Evolutionary conservation across 2,888 invertebrate genomes (phyloP), one percentile per base, ranked within the genome.

Genomic region (Agrotis ipsilon): DNA sequence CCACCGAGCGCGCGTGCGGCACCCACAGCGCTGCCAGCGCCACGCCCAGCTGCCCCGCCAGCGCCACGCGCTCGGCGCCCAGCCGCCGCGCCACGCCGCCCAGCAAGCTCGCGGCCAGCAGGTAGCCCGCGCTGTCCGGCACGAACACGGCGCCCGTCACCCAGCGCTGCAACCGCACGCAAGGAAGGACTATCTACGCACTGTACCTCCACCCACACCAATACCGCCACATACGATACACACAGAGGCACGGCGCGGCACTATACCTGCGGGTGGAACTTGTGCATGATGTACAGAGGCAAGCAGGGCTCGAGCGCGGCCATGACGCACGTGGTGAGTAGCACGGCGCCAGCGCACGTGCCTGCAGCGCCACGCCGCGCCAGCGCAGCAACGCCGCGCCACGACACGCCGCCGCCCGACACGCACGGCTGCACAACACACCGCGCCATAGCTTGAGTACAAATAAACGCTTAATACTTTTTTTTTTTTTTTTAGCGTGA

Each of bases 261-360:
- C 16, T 18, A 9, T 32, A 67, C 67, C 67, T 67, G 69, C 58
- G 87, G 88, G 16, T 91, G 92, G 83, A 94, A 94, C 74, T 89
- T 90, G 59, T 87, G 86, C 80, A 88, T 87, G 79, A 94, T 86
- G 94, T 94, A 95, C 49, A 93, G 89, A 73, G 95, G 95, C 87
- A 95, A 89, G 75, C 92, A 92, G 16, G 95, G 94, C 90, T 95
- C 95, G n/a, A 95, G 90, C 74, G 95, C 92, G 3, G 95, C 95
- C 94, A 95, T 92, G 27, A 93, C 94, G 86, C 91, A 77, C n/a
- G 95, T 94, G 75, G 94, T 93, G 74, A 93, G 88, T 80, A 94
- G 87, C 82, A 95, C 92, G 69, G 93, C 92, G 76, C 94, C 94
- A 9, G 94, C 94, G 85, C 93, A 92, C 55, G 92, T 91, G 24